Percentiles rank a stretch among this genome's conserved stretches.
Conservation (phyloP, 2,797 vertebrate genomes). For the Scomberomorus guttatus region DNA sequence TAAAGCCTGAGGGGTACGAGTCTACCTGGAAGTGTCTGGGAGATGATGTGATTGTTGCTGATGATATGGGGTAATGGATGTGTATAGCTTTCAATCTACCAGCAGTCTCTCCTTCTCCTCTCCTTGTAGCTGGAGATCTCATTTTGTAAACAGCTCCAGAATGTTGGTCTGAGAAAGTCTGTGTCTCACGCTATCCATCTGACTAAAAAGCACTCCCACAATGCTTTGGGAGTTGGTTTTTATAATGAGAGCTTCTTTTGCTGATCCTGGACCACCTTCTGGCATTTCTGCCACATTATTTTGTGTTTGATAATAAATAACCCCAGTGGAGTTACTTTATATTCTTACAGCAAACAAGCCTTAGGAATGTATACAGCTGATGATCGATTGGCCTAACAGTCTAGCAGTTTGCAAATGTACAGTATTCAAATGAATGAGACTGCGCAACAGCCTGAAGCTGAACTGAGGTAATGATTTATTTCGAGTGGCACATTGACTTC, state of each 20-base stretch:
- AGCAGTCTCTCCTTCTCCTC: slow-evolving; percentile 52
- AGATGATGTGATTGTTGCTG: slow-evolving; percentile 79
- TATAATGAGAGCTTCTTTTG: slow-evolving; percentile 63
- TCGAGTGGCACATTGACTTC: slow-evolving; percentile 73
- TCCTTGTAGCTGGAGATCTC: slow-evolving; percentile 49
- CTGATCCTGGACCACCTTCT: slow-evolving; percentile 73
- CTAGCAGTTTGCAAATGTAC: slow-evolving; percentile 75
- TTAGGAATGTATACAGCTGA: slow-evolving; percentile 65
- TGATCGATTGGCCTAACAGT: slow-evolving; percentile 77
- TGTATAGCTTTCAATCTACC: slow-evolving; percentile 69
- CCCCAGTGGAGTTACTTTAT: slow-evolving; percentile 65
- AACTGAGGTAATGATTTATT: slow-evolving; percentile 78
- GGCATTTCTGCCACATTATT: slow-evolving; percentile 67
- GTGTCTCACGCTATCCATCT: slow-evolving; percentile 50
- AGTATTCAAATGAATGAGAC: slow-evolving; percentile 80
- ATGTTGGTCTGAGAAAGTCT: slow-evolving; percentile 45
- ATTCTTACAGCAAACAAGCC: slow-evolving; percentile 76
- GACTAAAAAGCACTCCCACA: slow-evolving; percentile 52
- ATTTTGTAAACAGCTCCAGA: slow-evolving; percentile 64
- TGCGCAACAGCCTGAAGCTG: slow-evolving; percentile 76
- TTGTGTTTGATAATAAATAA: slow-evolving; percentile 72
- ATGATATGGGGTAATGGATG: slow-evolving; percentile 76
- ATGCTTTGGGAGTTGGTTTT: slow-evolving; percentile 55
- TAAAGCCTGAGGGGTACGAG: slow-evolving; percentile 61
- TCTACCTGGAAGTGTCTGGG: slow-evolving; percentile 73